Evolutionary conservation across 2,797 vertebrate genomes (phyloP), one percentile per base, ranked within the genome.

Genomic region (Sebastes iracundus): DNA sequence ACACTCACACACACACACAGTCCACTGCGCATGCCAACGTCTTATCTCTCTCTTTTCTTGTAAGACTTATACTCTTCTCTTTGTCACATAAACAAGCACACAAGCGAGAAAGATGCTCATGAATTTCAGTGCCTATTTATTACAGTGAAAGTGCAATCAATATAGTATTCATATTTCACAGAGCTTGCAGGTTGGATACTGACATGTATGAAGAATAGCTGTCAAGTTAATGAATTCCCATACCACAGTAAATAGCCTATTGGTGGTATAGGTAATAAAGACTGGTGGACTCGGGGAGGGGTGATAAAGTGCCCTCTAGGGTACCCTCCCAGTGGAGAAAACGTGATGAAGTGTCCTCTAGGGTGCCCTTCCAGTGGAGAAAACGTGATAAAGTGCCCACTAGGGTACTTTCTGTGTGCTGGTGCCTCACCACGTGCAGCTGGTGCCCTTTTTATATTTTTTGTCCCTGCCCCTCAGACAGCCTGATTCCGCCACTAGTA

Each of bases 81-180:
- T 79, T 80, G 58, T 75, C 65, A 77, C 28, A 53, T 60, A 78
- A 53, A 69, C 27, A 76, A 75, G 55, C 69, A 75, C 30, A 82
- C 53, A 83, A 25, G 42, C 32, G 28, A 42, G 10, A 76, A 35
- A 80, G 23, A 71, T 55, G 32, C 18, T 75, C 22, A 52, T 52
- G 62, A 22, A 67, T 63, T 76, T 28, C 6, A 64, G n/a, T 52
- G 20, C 62, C 5, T 67, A 79, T 64, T 46, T 68, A 74, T 79
- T 60, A 67, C 16, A 58, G 13, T 56, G 10, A 76, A 69, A 77
- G 78, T 58, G 33, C 23, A 69, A 60, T 35, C 52, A 58, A 75
- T 66, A 35, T 25, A 12, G 13, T 30, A 64, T 28, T 49, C 8
- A 12, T 59, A 56, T 78, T 59, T 64, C 32, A 1, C 10, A 52